phyloP scores from a whole-genome alignment of 2,888 invertebrate genomes.

The Lamproptera curius region DNA sequence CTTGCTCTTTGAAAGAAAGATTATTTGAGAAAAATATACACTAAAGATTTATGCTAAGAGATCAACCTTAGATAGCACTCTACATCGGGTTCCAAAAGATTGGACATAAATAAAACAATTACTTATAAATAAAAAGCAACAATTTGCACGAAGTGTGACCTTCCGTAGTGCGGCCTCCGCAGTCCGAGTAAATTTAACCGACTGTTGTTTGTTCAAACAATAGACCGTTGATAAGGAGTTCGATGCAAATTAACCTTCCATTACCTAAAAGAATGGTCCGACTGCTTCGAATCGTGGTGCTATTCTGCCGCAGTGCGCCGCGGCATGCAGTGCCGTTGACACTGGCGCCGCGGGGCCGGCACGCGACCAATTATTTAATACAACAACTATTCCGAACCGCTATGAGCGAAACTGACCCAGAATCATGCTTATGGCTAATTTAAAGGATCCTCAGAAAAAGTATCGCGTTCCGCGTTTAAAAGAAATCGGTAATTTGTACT shows the following conservation, averaged over 20 bases:
- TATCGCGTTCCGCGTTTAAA: not conserved
- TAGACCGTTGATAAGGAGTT: not conserved
- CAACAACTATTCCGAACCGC: conserved; percentile 36
- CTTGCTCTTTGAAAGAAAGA: no score
- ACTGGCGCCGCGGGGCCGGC: conserved; percentile 59
- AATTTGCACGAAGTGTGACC: no score
- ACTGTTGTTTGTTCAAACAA: no score
- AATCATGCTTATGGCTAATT: conserved; percentile 19
- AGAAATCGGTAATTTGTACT: no score
- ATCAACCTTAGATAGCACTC: no score
- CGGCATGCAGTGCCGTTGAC: conserved; percentile 58
- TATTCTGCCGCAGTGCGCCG: conserved; percentile 64
- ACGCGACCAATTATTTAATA: conserved; percentile 67
- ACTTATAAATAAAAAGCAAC: no score
- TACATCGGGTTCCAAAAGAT: no score
- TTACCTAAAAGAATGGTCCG: conserved; percentile 19
- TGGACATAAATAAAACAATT: no score
- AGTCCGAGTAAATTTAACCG: no score
- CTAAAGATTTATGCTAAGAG: no score
- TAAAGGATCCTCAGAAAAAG: not conserved
- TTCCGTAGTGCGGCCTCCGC: no score
- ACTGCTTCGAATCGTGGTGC: conserved; percentile 28
- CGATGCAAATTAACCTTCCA: conserved; percentile 6
- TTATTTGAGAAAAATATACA: no score
- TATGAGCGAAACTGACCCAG: conserved; percentile 30